Base-by-base conservation (phyloP, 2,797 vertebrate species). In the Falco biarmicus region DNA sequence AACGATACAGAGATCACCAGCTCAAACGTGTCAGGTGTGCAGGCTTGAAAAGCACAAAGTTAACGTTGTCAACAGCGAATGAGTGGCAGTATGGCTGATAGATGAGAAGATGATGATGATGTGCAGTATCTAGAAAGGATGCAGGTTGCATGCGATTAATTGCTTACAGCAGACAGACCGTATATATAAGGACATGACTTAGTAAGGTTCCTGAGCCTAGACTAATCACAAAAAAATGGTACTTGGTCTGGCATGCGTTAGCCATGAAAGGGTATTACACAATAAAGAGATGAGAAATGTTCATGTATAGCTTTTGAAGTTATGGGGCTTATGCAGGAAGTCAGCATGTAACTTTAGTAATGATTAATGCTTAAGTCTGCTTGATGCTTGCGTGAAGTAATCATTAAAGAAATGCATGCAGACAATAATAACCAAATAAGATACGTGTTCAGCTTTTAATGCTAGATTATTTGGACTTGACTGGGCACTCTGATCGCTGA, bases 81-180 rank as follows among this genome's bases (percentile, higher is more conserved):
- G 48, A 51, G 34, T 80, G 19, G 6, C 54, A 24, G 4, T 31
- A 3, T 43, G 64, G 45, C 37, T 57, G 29, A 47, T 41, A 32
- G 51, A 75, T 51, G 51, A 87, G 29, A 34, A 37, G 31, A 10
- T 20, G 24, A 24, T 50, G 21, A 12, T 48, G 57, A 60, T 21
- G 13, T 0, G 0, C 11, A n/a, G 1, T 37, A 64, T n/a, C 57
- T 68, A 39, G 65, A 57, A 88, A 84, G 56, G 53, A 41, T 0
- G 0, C 11, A 16, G 13, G 31, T 45, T 89, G 61, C 43, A 31
- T 12, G 37, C 19, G 26, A 31, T 79, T 32, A 76, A 22, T 66
- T 85, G 11, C 53, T 88, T 87, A 13, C 10, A 22, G 53, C 25
- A 63, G 48, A 45, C 32, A 68, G 65, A 32, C 82, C 1, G 5